Evolutionary conservation across 2,113 vertebrate species (phyloP), one percentile per base, ranked within the genome.

Genomic region (Atherinomorus stipes): DNA sequence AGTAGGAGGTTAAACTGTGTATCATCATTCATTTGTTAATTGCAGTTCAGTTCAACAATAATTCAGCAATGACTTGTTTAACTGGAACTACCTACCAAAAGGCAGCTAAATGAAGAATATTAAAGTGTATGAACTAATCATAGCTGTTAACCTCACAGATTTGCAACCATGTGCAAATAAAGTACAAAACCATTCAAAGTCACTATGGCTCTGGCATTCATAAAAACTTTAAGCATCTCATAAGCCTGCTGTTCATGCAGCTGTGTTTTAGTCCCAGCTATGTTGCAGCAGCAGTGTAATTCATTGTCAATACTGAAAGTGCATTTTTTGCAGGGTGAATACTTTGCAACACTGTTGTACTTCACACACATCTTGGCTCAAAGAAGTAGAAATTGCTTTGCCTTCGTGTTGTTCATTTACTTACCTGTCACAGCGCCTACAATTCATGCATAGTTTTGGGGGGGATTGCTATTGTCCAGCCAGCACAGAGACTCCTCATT

Each of bases 401-500:
- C 10, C 50, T 54, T 77, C 15, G 40, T 25, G 37, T 69, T 37
- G 26, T 59, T 69, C 42, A 25, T 15, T 38, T 11, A 58, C 26
- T 65, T 18, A 19, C 40, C 21, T 56, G 52, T 42, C 54, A 34
- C 38, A 68, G 40, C 11, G 25, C 13, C 26, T 18, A 12, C 51
- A 52, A 11, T n/a, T 73, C 44, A 40, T 31, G 44, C 38, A 25
- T 44, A 26, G 42, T 21, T 22, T 57, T 11, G 16, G 7, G 45
- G 15, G 34, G 54, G 11, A 37, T 34, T 47, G 37, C 38, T 60
- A 57, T 31, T 63, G 52, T 75, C 69, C 50, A 16, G 45, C 62
- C 56, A 52, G 49, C 21, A 45, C 57, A 62, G 49, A 44, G 54
- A 53, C 45, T 9, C 50, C 6, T 25, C 47, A 31, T 54, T 49